These are phyloP conservation scores for Drosophila sproati DNA, from an alignment of 1,140 invertebrate genomes.

Conservation along the genomic window DNA sequence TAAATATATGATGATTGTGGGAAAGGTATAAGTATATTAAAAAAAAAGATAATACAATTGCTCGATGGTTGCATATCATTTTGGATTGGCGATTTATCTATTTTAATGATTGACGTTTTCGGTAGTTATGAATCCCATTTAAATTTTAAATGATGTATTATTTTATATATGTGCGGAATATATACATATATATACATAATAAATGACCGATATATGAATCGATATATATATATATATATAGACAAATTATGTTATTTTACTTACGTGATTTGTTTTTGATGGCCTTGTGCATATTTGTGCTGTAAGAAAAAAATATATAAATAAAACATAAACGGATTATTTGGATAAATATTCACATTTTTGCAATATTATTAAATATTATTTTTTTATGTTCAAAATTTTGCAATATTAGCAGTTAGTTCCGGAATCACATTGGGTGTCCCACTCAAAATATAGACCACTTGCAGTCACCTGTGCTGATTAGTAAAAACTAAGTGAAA, in stretches of 20 bases:
- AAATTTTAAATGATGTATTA: background rate
- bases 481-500: conserved; percentile 51
- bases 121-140: background rate
- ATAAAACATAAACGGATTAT: conserved; percentile 2
- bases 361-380: background rate
- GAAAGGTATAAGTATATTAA: background rate
- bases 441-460: conserved; percentile 6
- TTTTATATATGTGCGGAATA: no score
- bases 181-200: background rate
- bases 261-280: conserved; percentile 78
- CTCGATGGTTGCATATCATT: conserved; percentile 13
- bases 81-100: conserved; percentile 4
- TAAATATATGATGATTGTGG: conserved; percentile 16
- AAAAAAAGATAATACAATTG: conserved; percentile 21
- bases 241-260: conserved; percentile 25
- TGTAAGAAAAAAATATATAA: conserved; percentile 18
- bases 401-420: background rate
- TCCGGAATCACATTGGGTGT: background rate
- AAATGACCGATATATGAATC: background rate
- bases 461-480: conserved; percentile 47
- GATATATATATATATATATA: background rate
- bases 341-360: conserved; percentile 7
- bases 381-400: background rate
- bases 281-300: conserved; percentile 71
- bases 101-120: background rate